Evolutionary conservation across 1,140 invertebrate genomes (phyloP).

Genomic region (Drosophila pandora): DNA sequence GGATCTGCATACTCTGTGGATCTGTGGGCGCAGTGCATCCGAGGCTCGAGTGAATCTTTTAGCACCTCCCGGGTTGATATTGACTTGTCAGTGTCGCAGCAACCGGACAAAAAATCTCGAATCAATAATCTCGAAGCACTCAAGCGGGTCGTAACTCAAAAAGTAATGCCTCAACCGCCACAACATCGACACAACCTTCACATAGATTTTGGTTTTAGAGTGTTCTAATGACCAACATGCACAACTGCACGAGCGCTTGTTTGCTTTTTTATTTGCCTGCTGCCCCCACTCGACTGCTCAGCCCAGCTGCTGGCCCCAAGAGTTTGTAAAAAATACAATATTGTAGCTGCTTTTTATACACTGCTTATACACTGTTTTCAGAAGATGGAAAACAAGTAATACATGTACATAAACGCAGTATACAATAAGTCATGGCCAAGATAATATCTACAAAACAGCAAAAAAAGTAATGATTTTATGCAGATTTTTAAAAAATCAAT

Average conservation of each 20-base stretch:
- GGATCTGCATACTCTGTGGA: constrained; percentile 18
- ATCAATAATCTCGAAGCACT: constrained; percentile 27
- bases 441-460: too few relatives aligned
- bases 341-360: not conserved
- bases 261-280: constrained; percentile 17
- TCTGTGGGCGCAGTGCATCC: constrained; percentile 7
- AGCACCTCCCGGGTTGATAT: constrained; percentile 31
- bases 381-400: not conserved
- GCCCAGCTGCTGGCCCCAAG: not conserved
- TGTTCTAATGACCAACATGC: constrained; percentile 49
- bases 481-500: too few relatives aligned
- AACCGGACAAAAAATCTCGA: constrained; percentile 1
- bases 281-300: constrained; percentile 7
- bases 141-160: constrained; percentile 42
- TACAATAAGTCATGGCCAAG: too few relatives aligned
- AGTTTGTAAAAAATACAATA: not conserved
- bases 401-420: not conserved
- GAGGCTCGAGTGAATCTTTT: constrained; percentile 21
- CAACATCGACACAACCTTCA: constrained; percentile 25
- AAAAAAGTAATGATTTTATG: too few relatives aligned
- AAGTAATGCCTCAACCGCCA: constrained; percentile 31
- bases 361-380: not conserved
- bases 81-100: constrained; percentile 30
- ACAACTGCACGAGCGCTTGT: constrained; percentile 21
- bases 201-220: constrained; percentile 45